These are phyloP conservation scores for Cantharis rufa DNA, from an alignment of 2,888 invertebrate species.

Conservation along the genomic window DNA sequence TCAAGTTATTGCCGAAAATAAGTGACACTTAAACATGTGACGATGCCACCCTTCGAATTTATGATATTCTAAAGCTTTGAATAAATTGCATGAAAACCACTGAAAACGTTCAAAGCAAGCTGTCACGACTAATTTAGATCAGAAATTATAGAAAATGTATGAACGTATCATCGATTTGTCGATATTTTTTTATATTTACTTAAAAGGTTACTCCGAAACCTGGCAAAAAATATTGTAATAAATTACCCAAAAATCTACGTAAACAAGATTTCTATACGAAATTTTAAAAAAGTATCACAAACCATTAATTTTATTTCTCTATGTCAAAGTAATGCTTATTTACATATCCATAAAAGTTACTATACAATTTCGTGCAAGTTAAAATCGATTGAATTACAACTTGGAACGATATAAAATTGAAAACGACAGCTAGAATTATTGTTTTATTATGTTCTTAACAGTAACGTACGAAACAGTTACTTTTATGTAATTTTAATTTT, in stretches of 20 bases:
- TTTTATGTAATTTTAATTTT: neutral
- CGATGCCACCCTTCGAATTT: neutral
- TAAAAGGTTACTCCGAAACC: neutral
- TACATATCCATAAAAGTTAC: neutral
- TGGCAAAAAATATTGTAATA: neutral
- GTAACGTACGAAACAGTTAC: neutral
- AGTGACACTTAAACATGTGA: neutral
- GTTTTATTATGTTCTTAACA: neutral
- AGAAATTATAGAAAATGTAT: neutral
- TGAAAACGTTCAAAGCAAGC: neutral
- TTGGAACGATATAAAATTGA: neutral
- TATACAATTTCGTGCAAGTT: neutral
- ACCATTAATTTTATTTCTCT: neutral
- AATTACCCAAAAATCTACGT: neutral
- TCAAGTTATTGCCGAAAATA: neutral
- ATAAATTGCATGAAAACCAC: neutral
- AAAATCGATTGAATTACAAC: neutral
- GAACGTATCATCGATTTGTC: neutral
- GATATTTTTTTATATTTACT: neutral
- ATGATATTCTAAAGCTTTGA: neutral
- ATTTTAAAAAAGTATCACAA: neutral
- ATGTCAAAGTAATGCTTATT: neutral
- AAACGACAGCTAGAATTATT: neutral
- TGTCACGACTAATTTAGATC: neutral
- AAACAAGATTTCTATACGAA: neutral